Percentiles rank a stretch among this genome's conserved stretches.
phyloP scores from a whole-genome alignment of 2,888 invertebrate species.

The Spilosoma lubricipeda region DNA sequence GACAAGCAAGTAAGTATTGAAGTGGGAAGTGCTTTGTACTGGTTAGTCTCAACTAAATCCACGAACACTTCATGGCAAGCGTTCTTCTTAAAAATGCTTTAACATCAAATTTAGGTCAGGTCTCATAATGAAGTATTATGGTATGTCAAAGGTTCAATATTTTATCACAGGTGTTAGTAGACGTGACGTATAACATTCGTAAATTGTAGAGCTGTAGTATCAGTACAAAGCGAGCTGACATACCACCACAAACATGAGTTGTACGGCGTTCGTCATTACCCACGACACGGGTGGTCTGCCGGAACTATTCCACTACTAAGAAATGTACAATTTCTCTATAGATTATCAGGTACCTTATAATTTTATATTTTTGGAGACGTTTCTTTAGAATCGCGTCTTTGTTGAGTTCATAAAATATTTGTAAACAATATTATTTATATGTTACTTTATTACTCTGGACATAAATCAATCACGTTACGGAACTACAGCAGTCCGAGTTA shows the following conservation, averaged over 20 bases:
- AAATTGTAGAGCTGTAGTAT: slow-evolving; percentile 25
- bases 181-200: slow-evolving; percentile 23
- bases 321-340: slow-evolving; percentile 56
- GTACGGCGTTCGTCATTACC: slow-evolving; percentile 59
- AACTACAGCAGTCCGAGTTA: slow-evolving; percentile 19
- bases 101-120: not conserved
- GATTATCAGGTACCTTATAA: slow-evolving; percentile 23
- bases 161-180: slow-evolving; percentile 14
- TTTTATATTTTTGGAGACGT: slow-evolving; percentile 14
- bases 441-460: not conserved
- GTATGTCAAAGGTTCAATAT: slow-evolving; percentile 15
- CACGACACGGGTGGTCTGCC: slow-evolving; percentile 68
- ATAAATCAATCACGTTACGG: slow-evolving; percentile 17
- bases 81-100: not conserved
- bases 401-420: slow-evolving; percentile 2
- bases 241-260: slow-evolving; percentile 58
- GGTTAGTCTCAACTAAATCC: too few species aligned
- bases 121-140: slow-evolving; percentile 3
- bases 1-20: too few species aligned
- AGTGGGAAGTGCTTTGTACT: too few species aligned
- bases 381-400: slow-evolving; percentile 3
- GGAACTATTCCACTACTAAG: slow-evolving; percentile 49
- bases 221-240: slow-evolving; percentile 53
- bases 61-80: not conserved
- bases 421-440: not conserved